A percentile compares a stretch with the other conserved stretches of the same genome.
Conservation (phyloP, 2,113 vertebrate species). For the Vimba vimba region DNA sequence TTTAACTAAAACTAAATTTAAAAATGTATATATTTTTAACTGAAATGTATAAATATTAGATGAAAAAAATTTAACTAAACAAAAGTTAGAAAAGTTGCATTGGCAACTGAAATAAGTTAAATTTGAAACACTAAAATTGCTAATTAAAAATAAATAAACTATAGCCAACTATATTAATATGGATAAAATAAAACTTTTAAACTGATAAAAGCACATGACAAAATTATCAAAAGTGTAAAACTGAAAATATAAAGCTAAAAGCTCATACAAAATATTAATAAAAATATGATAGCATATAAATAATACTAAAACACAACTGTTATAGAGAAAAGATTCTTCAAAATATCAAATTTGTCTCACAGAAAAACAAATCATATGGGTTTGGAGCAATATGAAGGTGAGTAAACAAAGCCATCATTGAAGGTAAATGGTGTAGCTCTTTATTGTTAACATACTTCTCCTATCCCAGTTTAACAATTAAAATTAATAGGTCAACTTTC, state of each 20-base stretch:
- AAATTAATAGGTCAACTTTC: neutral
- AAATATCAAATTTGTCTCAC: neutral
- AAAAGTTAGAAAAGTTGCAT: too few relatives aligned
- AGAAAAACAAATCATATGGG: neutral
- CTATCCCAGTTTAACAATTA: neutral
- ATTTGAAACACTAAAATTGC: too few relatives aligned
- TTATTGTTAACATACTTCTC: neutral
- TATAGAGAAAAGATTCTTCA: neutral
- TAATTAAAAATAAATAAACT: too few relatives aligned
- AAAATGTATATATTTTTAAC: too few relatives aligned
- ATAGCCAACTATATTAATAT: neutral
- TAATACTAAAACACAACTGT: neutral
- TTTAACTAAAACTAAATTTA: too few relatives aligned
- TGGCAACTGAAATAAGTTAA: too few relatives aligned
- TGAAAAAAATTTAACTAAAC: neutral
- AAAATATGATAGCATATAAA: neutral
- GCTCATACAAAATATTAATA: neutral
- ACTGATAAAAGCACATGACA: neutral
- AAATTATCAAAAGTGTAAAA: neutral
- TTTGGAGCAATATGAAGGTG: neutral
- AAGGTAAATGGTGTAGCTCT: neutral
- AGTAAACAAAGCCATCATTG: neutral
- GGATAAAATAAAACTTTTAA: neutral
- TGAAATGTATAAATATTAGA: neutral
- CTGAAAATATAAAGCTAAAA: neutral